Conservation (phyloP, 1,140 invertebrate species). For the Drosophila baimaii region DNA sequence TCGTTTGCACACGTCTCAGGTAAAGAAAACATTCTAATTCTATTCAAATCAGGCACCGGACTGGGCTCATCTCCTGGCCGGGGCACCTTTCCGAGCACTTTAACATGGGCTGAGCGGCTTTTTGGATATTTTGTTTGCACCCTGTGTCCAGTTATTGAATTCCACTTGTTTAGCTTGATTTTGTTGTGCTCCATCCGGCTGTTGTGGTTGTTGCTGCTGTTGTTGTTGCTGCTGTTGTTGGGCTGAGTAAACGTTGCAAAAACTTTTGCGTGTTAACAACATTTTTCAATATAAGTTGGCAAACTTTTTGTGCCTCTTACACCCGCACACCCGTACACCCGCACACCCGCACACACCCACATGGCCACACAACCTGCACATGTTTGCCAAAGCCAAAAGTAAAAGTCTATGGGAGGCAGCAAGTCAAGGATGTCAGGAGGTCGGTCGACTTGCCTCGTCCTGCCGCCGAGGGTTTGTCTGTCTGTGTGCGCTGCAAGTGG, state of each 20-base stretch:
- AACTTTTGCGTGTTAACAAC: conserved; percentile 82
- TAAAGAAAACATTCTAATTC: conserved; percentile 53
- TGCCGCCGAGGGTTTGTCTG: conserved; percentile 33
- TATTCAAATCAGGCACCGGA: conserved; percentile 68
- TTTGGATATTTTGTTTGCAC: conserved; percentile 73
- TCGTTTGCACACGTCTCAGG: conserved; percentile 45
- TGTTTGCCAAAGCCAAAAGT: conserved; percentile 77
- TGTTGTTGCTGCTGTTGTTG: conserved; percentile 49
- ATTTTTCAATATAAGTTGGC: conserved; percentile 82
- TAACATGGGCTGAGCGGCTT: conserved; percentile 71
- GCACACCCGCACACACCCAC: conserved; percentile 39
- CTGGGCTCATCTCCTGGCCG: conserved; percentile 16
- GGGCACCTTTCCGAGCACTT: conserved; percentile 68
- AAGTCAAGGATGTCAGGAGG: conserved; percentile 78
- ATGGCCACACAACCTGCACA: conserved; percentile 36
- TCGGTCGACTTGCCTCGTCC: conserved; percentile 70
- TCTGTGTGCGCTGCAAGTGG: conserved; percentile 71
- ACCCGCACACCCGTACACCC: conserved; percentile 6
- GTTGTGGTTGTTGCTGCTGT: conserved; percentile 37
- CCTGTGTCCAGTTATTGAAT: conserved; percentile 80
- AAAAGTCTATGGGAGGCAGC: conserved; percentile 79
- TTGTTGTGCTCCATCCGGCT: conserved; percentile 40
- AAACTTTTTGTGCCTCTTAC: conserved; percentile 67
- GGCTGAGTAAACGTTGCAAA: conserved; percentile 79
- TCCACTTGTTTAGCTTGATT: conserved; percentile 78